Evolutionary conservation across 2,113 vertebrate species (phyloP), one percentile per base, ranked within the genome.

Genomic region (Anarrhichthys ocellatus): DNA sequence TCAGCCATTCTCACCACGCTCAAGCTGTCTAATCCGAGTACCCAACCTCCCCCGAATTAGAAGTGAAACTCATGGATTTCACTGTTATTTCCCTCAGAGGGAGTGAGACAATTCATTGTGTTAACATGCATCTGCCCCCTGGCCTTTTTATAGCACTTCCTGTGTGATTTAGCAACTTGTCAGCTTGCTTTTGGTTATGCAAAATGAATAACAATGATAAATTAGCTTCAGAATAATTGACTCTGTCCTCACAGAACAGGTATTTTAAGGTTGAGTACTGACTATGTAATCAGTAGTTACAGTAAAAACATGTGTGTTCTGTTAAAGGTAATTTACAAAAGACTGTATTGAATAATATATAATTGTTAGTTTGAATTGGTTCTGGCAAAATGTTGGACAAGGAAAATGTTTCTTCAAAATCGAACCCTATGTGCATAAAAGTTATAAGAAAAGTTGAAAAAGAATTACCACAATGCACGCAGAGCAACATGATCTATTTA

Each of bases 121-220:
- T 82, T 52, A 58, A 59, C 65, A 59, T 50, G 40, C 27, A 42
- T 74, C 15, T 42, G 36, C n/a, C 54, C 24, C 15, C 22, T 56
- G 11, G 56, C 32, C n/a, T 24, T 18, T 32, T 38, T 27, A 6
- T 13, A 6, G 17, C 24, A 6, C n/a, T 73, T 24, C 40, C 24
- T 50, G 38, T 83, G 68, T 42, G 46, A 46, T 79, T 72, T 29
- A 54, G 29, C 3, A 34, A 38, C 18, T 58, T 66, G 17, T 54
- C 72, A 34, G 65, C 24, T 76, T 27, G 50, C 82, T 83, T 3
- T 7, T 2, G 70, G 59, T 83, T 63, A 18, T 76, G 56, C 70
- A 63, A 22, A 77, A 56, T 40, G 9, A 66, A 80, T 56, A 14
- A 42, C 34, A 22, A 81, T 20, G 4, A 78, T 15, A 50, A 46